Conservation (phyloP, 1,140 invertebrate species). For the Pogonomyrmex californicus region DNA sequence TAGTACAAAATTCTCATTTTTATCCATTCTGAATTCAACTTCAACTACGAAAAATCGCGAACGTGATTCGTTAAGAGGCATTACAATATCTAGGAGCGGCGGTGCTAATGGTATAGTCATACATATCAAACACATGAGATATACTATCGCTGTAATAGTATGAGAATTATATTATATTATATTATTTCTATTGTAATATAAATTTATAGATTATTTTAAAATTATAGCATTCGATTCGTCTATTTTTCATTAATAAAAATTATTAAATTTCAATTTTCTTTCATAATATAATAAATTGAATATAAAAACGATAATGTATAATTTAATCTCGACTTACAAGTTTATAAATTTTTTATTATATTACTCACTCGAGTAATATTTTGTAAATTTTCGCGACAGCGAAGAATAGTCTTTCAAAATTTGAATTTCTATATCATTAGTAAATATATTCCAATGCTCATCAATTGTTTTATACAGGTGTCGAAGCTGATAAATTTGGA, state of each 20-base stretch:
- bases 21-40: conserved; percentile 13
- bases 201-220: background rate
- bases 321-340: too few relatives aligned
- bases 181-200: background rate
- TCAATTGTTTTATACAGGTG: background rate
- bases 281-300: too few relatives aligned
- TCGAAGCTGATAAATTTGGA: background rate
- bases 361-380: conserved; percentile 21
- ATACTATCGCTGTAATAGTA: background rate
- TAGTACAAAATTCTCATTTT: background rate
- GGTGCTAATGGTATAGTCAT: conserved; percentile 14
- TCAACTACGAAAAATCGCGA: conserved; percentile 13
- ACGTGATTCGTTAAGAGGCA: conserved; percentile 29
- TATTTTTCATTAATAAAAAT: too few relatives aligned
- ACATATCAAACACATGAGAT: background rate
- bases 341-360: background rate
- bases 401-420: background rate
- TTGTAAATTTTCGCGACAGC: background rate
- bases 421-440: conserved; percentile 8
- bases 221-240: too few relatives aligned
- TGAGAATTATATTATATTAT: background rate
- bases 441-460: conserved; percentile 34
- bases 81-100: background rate
- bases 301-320: too few relatives aligned
- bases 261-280: too few relatives aligned